Evolutionary conservation across 2,888 invertebrate genomes (phyloP).

Genomic region (Dysmachus trigonus): DNA sequence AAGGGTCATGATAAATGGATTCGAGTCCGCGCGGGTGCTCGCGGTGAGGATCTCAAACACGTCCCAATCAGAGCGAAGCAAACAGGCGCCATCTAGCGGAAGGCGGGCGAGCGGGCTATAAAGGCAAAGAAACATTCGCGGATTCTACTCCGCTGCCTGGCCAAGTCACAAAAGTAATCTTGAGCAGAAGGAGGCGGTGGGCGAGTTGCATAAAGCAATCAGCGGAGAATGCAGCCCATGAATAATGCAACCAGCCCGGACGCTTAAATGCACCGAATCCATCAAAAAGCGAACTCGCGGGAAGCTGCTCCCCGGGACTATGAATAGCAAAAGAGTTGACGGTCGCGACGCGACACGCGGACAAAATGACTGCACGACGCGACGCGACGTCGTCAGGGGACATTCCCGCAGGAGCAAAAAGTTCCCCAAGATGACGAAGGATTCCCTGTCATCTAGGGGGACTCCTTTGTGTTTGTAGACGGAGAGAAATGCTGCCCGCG

Average conservation of each 20-base stretch:
- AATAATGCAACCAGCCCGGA: constrained; percentile 4
- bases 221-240: constrained; percentile 27
- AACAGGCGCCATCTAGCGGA: neutral
- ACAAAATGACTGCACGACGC: neutral
- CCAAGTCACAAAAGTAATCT: neutral
- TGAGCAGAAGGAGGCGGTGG: neutral
- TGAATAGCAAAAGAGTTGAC: neutral
- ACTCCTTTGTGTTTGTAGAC: constrained; percentile 4
- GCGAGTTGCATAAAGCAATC: neutral
- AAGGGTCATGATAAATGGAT: neutral
- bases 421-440: neutral
- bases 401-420: neutral
- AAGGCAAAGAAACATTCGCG: neutral
- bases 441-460: neutral
- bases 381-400: neutral
- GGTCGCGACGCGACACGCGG: neutral
- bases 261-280: constrained; percentile 9
- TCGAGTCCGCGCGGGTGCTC: neutral
- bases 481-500: neutral
- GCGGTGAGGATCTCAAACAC: neutral
- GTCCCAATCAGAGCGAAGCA: neutral
- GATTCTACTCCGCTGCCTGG: neutral
- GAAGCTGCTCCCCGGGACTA: neutral
- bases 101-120: neutral
- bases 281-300: neutral